These are phyloP conservation scores for Thaumatotibia leucotreta DNA, from an alignment of 1,140 invertebrate genomes.

Conservation along the genomic window DNA sequence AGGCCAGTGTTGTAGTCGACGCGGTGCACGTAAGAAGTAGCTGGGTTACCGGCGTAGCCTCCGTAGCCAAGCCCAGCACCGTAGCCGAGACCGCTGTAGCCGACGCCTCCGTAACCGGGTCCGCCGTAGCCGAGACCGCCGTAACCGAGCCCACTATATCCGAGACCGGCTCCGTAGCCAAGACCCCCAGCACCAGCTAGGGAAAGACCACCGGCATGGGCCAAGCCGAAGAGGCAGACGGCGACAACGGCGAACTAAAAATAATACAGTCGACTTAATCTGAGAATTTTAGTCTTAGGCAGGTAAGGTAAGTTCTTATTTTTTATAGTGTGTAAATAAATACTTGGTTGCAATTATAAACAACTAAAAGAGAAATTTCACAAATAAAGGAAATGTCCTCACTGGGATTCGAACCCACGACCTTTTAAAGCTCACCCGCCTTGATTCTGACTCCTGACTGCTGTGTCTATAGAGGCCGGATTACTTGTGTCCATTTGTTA, in stretches of 20 bases:
- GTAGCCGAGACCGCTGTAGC: conserved; percentile 1
- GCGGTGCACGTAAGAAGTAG: neutral
- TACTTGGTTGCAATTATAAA: too few relatives aligned
- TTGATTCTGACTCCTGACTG: too few relatives aligned
- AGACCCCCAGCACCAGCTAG: neutral
- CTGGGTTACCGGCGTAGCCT: neutral
- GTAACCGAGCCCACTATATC: conserved; percentile 12
- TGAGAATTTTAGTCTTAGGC: too few relatives aligned
- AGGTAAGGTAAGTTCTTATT: too few relatives aligned
- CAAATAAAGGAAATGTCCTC: too few relatives aligned
- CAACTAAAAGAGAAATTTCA: too few relatives aligned
- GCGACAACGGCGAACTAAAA: conserved; percentile 24
- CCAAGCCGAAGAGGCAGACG: conserved; percentile 28
- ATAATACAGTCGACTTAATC: too few relatives aligned
- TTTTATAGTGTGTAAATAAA: too few relatives aligned
- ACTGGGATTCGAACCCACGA: too few relatives aligned
- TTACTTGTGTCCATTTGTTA: too few relatives aligned
- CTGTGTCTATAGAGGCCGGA: too few relatives aligned
- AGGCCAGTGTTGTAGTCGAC: neutral
- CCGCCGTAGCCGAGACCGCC: neutral
- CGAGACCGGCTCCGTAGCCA: neutral
- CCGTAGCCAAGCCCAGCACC: conserved; percentile 6
- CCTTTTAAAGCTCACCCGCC: too few relatives aligned
- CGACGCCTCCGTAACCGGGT: neutral
- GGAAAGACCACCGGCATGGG: conserved; percentile 17